Conservation (phyloP, 2,888 invertebrate species). For the Chouioia cunea region DNA sequence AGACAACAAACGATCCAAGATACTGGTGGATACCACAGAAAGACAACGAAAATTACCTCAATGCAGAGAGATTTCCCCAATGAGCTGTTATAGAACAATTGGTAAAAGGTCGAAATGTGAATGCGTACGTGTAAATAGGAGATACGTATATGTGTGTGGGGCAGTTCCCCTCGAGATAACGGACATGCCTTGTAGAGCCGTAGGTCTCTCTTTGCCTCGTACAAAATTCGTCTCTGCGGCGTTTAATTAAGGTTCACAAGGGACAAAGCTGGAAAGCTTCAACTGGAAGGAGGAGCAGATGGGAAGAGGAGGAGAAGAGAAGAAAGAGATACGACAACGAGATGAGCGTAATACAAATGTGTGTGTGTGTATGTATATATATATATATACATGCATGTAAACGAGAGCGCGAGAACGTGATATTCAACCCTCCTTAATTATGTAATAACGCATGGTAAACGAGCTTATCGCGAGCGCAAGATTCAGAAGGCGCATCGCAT, state of each 20-base stretch:
- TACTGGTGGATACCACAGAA: no score
- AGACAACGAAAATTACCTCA: constrained; percentile 21
- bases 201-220: constrained; percentile 4
- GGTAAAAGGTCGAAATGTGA: constrained; percentile 9
- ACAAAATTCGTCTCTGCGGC: constrained; percentile 46
- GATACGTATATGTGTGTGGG: constrained; percentile 7
- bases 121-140: constrained; percentile 9
- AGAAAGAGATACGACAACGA: constrained; percentile 4
- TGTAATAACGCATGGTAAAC: constrained; percentile 47
- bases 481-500: constrained; percentile 11
- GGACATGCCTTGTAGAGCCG: constrained; percentile 48
- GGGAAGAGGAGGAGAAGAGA: constrained; percentile 2
- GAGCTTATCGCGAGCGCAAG: constrained; percentile 42
- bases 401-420: constrained; percentile 35
- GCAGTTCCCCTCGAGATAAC: constrained; percentile 49
- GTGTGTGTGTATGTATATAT: no score
- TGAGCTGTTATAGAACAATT: background rate
- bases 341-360: background rate
- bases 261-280: constrained; percentile 42
- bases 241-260: constrained; percentile 42
- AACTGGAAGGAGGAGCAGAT: background rate
- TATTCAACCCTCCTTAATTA: constrained; percentile 43
- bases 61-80: constrained; percentile 1
- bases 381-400: no score
- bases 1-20: no score